Evolutionary conservation across 1,140 invertebrate genomes (phyloP), one percentile per base, ranked within the genome.

Genomic region (Bombyx mori): DNA sequence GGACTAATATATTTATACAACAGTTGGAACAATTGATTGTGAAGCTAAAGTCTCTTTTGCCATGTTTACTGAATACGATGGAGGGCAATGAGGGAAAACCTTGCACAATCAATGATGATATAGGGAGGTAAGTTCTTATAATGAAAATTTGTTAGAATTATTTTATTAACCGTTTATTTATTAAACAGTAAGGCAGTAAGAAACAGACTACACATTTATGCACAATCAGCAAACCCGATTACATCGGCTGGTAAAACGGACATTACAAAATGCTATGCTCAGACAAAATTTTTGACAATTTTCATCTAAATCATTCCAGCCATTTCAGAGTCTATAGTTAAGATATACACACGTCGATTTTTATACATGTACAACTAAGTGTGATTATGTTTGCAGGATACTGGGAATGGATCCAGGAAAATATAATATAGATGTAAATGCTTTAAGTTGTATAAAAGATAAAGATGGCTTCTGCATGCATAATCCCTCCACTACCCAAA

Each of bases 341-440:
- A 35, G 4, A 35, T 35, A 35, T 35, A 35, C 26, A 3, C 26
- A 35, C 26, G 4, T 35, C 26, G 26, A 35, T 5, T 35, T 35
- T 35, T 35, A 35, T 35, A 35, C 26, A 35, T 35, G 26, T 35
- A 35, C 26, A 35, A 35, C 26, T 35, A 35, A 35, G 6, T 18
- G 45, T 50, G 45, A 44, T 52, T 60, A 55, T 58, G 10, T 60
- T 78, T 66, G 6, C 69, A 86, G 83, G 53, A 68, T 83, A 64
- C 78, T 86, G 50, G 83, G 77, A 6, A 72, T 85, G 69, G 72
- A 63, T 46, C 71, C 84, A 46, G 84, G 84, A 9, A 78, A 83
- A 56, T 85, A 87, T 50, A 77, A 75, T 61, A 58, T 87, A 1
- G 77, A 83, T 49, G 70, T 84, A 50, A 74, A 79, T 46, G 82